Percentiles rank a stretch among this genome's conserved stretches.
Evolutionary conservation across 92 coral and sea anemone species (phyloP).

Genomic region (Heteractis magnifica): DNA sequence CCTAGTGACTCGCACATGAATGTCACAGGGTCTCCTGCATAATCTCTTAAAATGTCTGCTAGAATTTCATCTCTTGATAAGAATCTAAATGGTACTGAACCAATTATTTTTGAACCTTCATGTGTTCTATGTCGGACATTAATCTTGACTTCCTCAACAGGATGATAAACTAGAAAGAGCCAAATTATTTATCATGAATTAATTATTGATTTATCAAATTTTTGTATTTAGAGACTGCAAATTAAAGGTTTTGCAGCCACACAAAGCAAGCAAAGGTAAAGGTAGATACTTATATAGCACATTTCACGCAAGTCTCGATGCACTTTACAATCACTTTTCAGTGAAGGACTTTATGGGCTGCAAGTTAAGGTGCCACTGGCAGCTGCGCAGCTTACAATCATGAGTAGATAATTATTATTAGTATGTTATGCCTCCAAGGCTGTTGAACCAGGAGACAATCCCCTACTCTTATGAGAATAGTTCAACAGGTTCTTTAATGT

Average conservation of each 20-base stretch:
- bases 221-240: too few species aligned
- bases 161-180: constrained; percentile 38
- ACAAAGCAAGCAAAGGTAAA: too few species aligned
- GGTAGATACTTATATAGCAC: too few species aligned
- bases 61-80: constrained; percentile 38
- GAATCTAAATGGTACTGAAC: constrained; percentile 47
- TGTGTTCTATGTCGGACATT: constrained; percentile 42
- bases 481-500: background rate
- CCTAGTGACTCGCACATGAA: constrained; percentile 68
- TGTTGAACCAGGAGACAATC: too few species aligned
- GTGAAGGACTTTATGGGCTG: too few species aligned
- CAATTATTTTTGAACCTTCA: constrained; percentile 39
- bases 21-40: constrained; percentile 49
- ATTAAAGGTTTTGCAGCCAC: background rate
- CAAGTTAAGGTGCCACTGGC: too few species aligned
- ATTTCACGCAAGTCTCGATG: too few species aligned
- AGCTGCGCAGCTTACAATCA: too few species aligned
- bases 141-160: constrained; percentile 43
- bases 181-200: background rate
- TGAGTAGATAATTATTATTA: too few species aligned
- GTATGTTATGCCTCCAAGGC: background rate
- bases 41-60: constrained; percentile 32
- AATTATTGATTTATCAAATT: background rate
- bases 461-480: background rate
- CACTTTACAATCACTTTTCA: too few species aligned